phyloP scores from a whole-genome alignment of 2,113 vertebrate genomes.

The Pithys albifrons region DNA sequence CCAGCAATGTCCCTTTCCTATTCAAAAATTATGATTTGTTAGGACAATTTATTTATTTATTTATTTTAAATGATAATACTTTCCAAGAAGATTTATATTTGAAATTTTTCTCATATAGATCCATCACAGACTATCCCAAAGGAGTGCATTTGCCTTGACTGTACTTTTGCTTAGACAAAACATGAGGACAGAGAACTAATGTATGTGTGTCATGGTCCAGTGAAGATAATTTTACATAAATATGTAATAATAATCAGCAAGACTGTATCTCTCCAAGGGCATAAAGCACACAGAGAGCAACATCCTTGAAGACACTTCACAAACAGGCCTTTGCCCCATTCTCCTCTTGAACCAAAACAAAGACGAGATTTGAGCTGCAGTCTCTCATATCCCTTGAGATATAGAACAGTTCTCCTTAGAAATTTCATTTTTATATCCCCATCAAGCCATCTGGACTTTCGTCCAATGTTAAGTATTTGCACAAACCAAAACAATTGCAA shows the following conservation, averaged over 20 bases:
- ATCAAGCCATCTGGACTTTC: accelerated
- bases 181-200: not conserved
- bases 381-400: not conserved
- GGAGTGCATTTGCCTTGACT: not conserved
- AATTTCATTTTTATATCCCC: not conserved
- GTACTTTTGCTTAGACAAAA: not conserved
- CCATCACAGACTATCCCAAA: not conserved
- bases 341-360: not conserved
- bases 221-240: not conserved
- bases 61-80: not conserved
- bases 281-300: not conserved
- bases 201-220: not conserved
- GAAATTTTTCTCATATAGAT: not conserved
- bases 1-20: not conserved
- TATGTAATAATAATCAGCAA: not conserved
- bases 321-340: not conserved
- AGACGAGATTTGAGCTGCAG: not conserved
- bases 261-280: not conserved
- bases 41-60: not conserved
- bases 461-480: not conserved
- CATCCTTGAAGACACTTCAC: not conserved
- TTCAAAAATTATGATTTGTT: not conserved
- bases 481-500: not conserved
- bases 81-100: not conserved
- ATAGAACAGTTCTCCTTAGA: not conserved